phyloP scores from a whole-genome alignment of 2,888 invertebrate genomes.

The Caenorhabditis virilis region DNA sequence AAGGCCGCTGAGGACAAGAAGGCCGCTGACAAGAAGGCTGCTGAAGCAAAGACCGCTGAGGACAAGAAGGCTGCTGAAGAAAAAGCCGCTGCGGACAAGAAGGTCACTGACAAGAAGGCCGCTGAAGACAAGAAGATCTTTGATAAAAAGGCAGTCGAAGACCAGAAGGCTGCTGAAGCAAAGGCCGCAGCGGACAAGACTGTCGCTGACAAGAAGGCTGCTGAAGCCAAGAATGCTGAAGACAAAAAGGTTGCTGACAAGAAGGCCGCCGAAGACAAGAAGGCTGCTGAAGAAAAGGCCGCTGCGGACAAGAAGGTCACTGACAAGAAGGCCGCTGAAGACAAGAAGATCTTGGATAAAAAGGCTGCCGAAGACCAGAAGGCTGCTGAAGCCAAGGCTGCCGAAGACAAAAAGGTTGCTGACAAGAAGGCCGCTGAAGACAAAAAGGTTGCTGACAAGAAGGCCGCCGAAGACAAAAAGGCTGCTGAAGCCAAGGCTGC shows the following conservation, averaged over 20 bases:
- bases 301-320: not conserved
- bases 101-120: constrained; percentile 6
- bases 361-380: constrained; percentile 13
- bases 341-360: constrained; percentile 11
- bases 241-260: not conserved
- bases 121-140: not conserved
- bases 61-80: constrained; percentile 14
- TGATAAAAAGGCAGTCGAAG: constrained; percentile 4
- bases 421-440: constrained; percentile 3
- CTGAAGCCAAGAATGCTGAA: not conserved
- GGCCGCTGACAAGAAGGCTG: constrained; percentile 9
- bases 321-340: constrained; percentile 4
- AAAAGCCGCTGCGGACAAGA: constrained; percentile 8
- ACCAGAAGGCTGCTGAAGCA: not conserved
- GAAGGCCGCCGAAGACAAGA: not conserved
- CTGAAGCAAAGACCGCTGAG: constrained; percentile 3
- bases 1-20: constrained; percentile 6
- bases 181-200: constrained; percentile 5
- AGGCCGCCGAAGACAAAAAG: constrained; percentile 5
- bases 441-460: constrained; percentile 1
- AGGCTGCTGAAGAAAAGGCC: constrained; percentile 1
- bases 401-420: constrained; percentile 7
- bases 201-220: constrained; percentile 3
- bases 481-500: constrained; percentile 2
- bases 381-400: constrained; percentile 6